Evolutionary conservation across 1,140 invertebrate genomes (phyloP).

Genomic region (Drosophila persimilis): DNA sequence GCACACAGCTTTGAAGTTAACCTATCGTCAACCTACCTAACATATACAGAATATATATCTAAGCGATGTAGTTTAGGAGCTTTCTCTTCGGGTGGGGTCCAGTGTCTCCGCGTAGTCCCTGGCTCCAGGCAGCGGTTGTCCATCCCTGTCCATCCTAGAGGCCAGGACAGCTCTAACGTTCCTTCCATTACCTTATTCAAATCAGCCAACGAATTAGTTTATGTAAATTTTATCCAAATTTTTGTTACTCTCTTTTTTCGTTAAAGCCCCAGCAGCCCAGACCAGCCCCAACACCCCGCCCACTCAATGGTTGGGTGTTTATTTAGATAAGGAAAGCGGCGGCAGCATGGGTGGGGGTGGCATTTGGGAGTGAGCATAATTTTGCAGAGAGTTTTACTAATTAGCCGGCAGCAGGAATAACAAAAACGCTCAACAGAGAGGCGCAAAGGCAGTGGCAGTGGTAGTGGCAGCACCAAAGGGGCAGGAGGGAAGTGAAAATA

Average conservation of each 20-base stretch:
- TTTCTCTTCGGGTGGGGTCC: slow-evolving; percentile 38
- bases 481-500: slow-evolving; percentile 52
- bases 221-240: slow-evolving; percentile 67
- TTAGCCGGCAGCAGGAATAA: slow-evolving; percentile 42
- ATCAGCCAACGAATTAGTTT: slow-evolving; percentile 80
- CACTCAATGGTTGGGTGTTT: slow-evolving; percentile 52
- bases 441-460: not conserved
- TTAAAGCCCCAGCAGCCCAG: not conserved
- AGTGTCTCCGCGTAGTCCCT: not conserved
- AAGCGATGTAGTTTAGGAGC: slow-evolving; percentile 59
- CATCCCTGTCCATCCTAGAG: not conserved
- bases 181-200: slow-evolving; percentile 76
- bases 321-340: slow-evolving; percentile 59
- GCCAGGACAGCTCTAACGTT: not conserved
- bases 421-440: slow-evolving; percentile 1
- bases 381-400: slow-evolving; percentile 57
- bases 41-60: slow-evolving; percentile 36
- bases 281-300: not conserved
- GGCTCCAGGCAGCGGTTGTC: slow-evolving; percentile 8
- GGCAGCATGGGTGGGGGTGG: not conserved
- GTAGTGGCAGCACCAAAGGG: not conserved
- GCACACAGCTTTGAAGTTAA: slow-evolving; percentile 18
- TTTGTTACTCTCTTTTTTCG: slow-evolving; percentile 8
- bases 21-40: slow-evolving; percentile 23
- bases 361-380: slow-evolving; percentile 47